Evolutionary conservation across 2,113 vertebrate species (phyloP).

Genomic region (Pygathrix nemaeus): DNA sequence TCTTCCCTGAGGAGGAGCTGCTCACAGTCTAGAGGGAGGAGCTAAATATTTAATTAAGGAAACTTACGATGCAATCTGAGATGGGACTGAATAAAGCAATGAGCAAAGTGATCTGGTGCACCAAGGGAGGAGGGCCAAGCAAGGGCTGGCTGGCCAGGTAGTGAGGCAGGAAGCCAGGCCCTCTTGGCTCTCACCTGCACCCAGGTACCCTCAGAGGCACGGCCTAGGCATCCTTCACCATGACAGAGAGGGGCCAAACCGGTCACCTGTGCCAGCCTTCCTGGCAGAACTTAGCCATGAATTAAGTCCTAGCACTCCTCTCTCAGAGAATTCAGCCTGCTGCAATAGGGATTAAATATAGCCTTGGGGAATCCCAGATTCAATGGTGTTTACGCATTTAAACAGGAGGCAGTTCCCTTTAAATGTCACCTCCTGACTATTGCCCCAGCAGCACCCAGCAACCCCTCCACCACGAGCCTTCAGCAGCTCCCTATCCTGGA

Average conservation of each 20-base stretch:
- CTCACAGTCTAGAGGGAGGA: neutral
- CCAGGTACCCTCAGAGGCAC: neutral
- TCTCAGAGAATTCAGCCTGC: neutral
- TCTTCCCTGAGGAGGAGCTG: neutral
- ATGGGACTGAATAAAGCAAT: neutral
- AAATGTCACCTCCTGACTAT: neutral
- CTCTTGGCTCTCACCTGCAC: neutral
- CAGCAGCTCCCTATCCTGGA: neutral
- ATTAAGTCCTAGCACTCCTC: neutral
- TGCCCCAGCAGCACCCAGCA: neutral
- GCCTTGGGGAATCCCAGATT: neutral
- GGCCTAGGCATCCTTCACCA: neutral
- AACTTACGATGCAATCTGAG: neutral
- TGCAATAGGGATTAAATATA: neutral
- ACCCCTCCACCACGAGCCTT: rapidly evolving
- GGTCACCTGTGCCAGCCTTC: neutral
- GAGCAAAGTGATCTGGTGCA: neutral
- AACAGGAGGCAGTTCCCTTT: neutral
- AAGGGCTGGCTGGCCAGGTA: rapidly evolving
- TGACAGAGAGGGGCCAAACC: neutral
- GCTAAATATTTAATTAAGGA: neutral
- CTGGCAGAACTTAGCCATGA: neutral
- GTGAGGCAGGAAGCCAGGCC: neutral
- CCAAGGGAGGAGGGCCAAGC: rapidly evolving
- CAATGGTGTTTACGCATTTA: neutral